Evolutionary conservation across 1,140 invertebrate species (phyloP), one percentile per base, ranked within the genome.

Genomic region (Drosophila athabasca): DNA sequence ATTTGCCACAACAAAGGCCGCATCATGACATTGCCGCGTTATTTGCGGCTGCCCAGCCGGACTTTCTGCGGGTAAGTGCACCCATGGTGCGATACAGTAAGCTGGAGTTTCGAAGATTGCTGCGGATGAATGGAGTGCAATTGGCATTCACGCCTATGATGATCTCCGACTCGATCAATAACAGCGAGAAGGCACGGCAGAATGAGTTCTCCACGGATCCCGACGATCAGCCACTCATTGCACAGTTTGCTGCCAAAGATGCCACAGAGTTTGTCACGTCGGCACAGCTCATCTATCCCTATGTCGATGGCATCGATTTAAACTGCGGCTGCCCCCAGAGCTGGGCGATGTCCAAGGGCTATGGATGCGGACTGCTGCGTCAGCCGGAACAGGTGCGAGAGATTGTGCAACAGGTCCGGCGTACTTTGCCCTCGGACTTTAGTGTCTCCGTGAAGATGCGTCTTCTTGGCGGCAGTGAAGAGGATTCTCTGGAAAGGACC

Each of bases 21-120:
- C 88, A 90, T 35, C 66, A 82, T 24, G 92, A 95, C 89, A 92
- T 96, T 66, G 65, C 94, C 31, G 93, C 95, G 49, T 87, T 97
- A 35, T 96, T 98, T 90, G 94, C 90, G 92, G 93, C 77, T 92
- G 64, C 70, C 26, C 31, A 95, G n/a, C 62, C 76, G 31, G 85
- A 77, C 9, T 91, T 84, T 77, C 88, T 97, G 39, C 97, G 95
- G 93, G 93, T 98, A 46, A 97, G 96, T 93, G 97, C 98, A 9
- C 98, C 98, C 9, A 99, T 99, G 98, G 98, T 99, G 43, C 94
- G 98, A 78, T 99, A 99, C 84, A 98, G 97, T 85, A 98, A 98
- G 95, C 48, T 92, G 26, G 91, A 92, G 53, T 92, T 92, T 46
- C 58, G 91, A 0, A 53, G 67, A 26, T 54, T 92, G 2, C 31